phyloP scores from a whole-genome alignment of 1,140 invertebrate genomes.

The Ceratina calcarata region DNA sequence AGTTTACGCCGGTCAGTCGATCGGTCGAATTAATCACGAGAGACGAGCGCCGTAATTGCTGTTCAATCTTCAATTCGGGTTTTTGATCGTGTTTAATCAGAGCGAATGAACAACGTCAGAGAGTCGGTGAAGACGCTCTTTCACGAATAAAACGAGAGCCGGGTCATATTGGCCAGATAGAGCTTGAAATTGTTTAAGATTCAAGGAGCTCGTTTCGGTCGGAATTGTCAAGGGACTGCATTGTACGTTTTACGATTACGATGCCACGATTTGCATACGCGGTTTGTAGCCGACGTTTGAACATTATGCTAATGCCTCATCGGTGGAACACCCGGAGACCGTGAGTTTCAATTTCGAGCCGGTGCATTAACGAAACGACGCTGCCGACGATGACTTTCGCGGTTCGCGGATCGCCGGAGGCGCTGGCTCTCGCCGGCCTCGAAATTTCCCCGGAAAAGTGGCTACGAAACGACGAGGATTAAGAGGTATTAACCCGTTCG shows the following conservation, averaged over 20 bases:
- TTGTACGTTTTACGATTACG: conserved; percentile 33
- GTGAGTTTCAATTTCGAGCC: conserved; percentile 31
- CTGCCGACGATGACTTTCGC: conserved; percentile 1
- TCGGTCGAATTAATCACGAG: not conserved
- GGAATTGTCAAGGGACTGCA: not conserved
- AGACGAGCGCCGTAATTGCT: not conserved
- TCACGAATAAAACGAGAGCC: too few relatives aligned
- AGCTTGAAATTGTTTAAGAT: not conserved
- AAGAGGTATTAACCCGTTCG: too few relatives aligned
- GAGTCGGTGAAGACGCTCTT: too few relatives aligned
- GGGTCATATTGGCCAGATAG: too few relatives aligned
- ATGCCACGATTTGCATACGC: conserved; percentile 24
- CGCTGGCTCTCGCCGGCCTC: too few relatives aligned
- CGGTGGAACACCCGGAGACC: not conserved
- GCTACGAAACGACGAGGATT: too few relatives aligned
- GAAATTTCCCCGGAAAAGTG: too few relatives aligned
- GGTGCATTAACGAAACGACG: conserved; percentile 19
- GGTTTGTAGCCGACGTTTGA: not conserved
- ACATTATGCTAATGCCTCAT: conserved; percentile 37
- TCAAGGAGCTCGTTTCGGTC: not conserved
- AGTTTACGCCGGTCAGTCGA: not conserved
- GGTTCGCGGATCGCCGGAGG: not conserved
- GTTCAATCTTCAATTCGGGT: not conserved
- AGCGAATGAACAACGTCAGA: too few relatives aligned
- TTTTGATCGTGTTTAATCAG: too few relatives aligned